Percentiles rank a stretch among this genome's conserved stretches.
Conservation (phyloP, 2,113 vertebrate species). For the Neoarius graeffei region DNA sequence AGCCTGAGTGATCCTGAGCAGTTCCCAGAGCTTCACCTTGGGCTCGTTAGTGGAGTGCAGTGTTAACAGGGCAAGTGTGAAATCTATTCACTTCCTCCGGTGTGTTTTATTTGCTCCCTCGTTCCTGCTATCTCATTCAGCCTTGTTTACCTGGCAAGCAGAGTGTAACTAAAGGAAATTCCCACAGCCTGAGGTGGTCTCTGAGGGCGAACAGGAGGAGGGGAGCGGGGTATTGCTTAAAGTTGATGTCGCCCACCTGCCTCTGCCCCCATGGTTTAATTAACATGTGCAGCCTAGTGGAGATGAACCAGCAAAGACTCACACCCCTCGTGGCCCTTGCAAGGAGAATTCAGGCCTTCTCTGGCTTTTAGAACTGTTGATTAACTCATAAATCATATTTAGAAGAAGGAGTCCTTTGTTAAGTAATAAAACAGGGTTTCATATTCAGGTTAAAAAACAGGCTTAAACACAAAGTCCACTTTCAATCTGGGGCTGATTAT, state of each 20-base stretch:
- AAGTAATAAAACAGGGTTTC: neutral
- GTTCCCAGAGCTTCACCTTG: slow-evolving; percentile 56
- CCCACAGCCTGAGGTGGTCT: slow-evolving; percentile 78
- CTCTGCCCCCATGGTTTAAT: slow-evolving; percentile 85
- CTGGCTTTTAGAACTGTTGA: slow-evolving; percentile 28
- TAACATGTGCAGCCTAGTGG: slow-evolving; percentile 84
- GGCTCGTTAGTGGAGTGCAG: slow-evolving; percentile 72
- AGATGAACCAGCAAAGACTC: slow-evolving; percentile 78
- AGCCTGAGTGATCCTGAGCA: slow-evolving; percentile 41
- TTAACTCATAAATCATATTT: slow-evolving; percentile 18
- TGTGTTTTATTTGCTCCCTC: slow-evolving; percentile 73
- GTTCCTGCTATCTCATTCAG: slow-evolving; percentile 69
- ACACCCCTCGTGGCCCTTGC: slow-evolving; percentile 72
- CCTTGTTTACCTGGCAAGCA: slow-evolving; percentile 91
- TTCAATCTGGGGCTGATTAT: slow-evolving; percentile 6
- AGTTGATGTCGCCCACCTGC: slow-evolving; percentile 79
- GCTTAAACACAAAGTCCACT: neutral
- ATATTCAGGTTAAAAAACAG: neutral
- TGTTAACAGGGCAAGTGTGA: slow-evolving; percentile 71
- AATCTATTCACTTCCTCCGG: slow-evolving; percentile 77
- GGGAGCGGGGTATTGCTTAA: slow-evolving; percentile 76
- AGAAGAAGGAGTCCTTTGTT: neutral
- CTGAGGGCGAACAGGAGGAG: slow-evolving; percentile 54
- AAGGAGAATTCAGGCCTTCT: slow-evolving; percentile 47
- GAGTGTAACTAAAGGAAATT: slow-evolving; percentile 91